Evolutionary conservation across 2,888 invertebrate species (phyloP), one percentile per base, ranked within the genome.

Genomic region (Polymixis flavicincta): DNA sequence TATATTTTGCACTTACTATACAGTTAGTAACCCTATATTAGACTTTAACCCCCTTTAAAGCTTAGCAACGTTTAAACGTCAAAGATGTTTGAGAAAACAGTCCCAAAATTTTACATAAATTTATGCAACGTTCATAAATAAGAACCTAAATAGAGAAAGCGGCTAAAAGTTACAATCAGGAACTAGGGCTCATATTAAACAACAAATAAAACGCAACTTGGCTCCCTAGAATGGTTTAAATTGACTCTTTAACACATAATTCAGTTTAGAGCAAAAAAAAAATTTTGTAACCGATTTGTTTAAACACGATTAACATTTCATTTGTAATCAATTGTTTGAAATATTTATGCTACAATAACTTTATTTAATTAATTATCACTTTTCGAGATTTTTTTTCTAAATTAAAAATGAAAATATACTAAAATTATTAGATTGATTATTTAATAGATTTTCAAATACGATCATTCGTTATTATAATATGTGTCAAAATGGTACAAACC

Each of bases 1-100:
- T 81, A 71, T 61, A 75, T 79, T 61, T 60, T 65, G 14, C n/a
- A 64, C 19, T 8, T 42, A 17, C 14, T 0, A 13, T 0, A 6
- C 17, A 37, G 14, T 25, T 54, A 9, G 9, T 55, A 50, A 66
- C 50, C 65, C 54, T 50, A 32, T 54, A 22, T 17, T 28, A 6
- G 11, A 13, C 37, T 6, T 37, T 5, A 37, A 37, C 6, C 37
- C 37, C 3, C 6, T 37, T 37, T 25, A 25, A 55, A 25, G 13
- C 25, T 25, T 25, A 14, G 25, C 5, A 14, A 55, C 13, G 14
- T 25, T 6, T 25, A 25, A 55, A 25, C 25, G 25, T 25, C 25
- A 25, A 25, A 7, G 55, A 5, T 54, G 11, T n/a, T 7, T 50
- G n/a, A 4, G 2, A 32, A 32, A 32, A 32, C 32, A 32, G 32